Percentiles rank a stretch among this genome's conserved stretches.
Evolutionary conservation across 2,888 invertebrate species (phyloP).

Genomic region (Spisula subtruncata): DNA sequence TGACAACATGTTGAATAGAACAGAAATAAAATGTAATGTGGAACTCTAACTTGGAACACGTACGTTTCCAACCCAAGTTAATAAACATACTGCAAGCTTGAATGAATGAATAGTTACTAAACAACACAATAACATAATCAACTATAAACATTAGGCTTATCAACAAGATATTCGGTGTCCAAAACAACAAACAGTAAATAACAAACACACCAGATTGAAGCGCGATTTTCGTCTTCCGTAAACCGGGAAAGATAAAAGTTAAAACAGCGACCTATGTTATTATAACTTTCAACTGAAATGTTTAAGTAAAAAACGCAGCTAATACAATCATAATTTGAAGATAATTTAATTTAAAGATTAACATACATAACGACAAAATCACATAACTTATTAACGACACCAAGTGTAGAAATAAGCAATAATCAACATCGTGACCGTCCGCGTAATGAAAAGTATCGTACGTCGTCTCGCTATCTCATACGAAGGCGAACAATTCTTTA

Average conservation of each 20-base stretch:
- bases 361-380: background rate
- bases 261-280: constrained; percentile 33
- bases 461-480: constrained; percentile 54
- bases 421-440: constrained; percentile 57
- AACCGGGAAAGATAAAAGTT: constrained; percentile 43
- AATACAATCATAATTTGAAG: background rate
- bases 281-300: constrained; percentile 28
- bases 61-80: background rate
- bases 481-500: constrained; percentile 57
- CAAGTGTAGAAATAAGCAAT: constrained; percentile 48
- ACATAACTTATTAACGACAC: constrained; percentile 25
- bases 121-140: background rate
- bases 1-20: background rate
- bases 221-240: constrained; percentile 45
- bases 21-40: background rate
- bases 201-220: background rate
- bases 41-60: background rate
- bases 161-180: background rate
- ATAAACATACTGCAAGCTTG: background rate
- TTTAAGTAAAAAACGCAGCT: background rate
- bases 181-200: constrained; percentile 20
- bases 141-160: background rate
- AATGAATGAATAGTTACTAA: background rate
- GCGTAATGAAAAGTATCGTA: constrained; percentile 14
- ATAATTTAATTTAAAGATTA: background rate